phyloP scores from a whole-genome alignment of 2,797 vertebrate genomes.

The Phoeniculus purpureus region DNA sequence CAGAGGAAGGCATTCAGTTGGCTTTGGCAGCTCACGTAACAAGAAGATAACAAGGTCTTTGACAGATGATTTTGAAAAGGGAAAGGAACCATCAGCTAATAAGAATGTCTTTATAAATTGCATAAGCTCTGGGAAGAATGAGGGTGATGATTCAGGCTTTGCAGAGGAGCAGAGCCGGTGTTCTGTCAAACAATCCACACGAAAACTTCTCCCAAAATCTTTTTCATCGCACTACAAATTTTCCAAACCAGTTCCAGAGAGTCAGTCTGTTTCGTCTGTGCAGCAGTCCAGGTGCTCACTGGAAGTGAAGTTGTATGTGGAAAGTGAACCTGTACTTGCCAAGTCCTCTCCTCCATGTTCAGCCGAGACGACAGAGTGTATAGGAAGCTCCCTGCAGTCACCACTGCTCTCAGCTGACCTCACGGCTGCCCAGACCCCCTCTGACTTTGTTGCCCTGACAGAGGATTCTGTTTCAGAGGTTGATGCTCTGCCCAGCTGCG shows the following conservation, averaged over 20 bases:
- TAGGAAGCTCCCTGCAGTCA: conserved; percentile 89
- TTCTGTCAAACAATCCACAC: conserved; percentile 85
- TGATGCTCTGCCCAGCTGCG: conserved; percentile 85
- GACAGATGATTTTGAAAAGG: conserved; percentile 93
- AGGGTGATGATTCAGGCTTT: conserved; percentile 95
- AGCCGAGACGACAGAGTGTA: conserved; percentile 79
- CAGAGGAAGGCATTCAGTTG: conserved; percentile 88
- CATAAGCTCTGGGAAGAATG: conserved; percentile 91
- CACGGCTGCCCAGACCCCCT: conserved; percentile 93
- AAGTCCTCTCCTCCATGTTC: conserved; percentile 82
- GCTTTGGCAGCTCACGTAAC: conserved; percentile 87
- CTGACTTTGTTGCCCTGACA: conserved; percentile 89
- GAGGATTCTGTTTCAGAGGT: conserved; percentile 94
- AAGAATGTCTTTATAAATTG: conserved; percentile 97
- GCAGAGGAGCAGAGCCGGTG: conserved; percentile 85
- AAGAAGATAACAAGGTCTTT: conserved; percentile 95
- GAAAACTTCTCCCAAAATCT: conserved; percentile 92
- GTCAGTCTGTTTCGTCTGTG: conserved; percentile 62
- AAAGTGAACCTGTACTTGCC: conserved; percentile 73
- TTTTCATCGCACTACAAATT: conserved; percentile 93
- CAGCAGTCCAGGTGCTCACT: conserved; percentile 77
- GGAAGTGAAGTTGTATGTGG: conserved; percentile 66
- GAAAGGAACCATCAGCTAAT: conserved; percentile 81
- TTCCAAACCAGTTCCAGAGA: conserved; percentile 80
- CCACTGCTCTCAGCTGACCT: conserved; percentile 91